Evolutionary conservation across 1,140 invertebrate genomes (phyloP).

Genomic region (Armadillidium nasatum): DNA sequence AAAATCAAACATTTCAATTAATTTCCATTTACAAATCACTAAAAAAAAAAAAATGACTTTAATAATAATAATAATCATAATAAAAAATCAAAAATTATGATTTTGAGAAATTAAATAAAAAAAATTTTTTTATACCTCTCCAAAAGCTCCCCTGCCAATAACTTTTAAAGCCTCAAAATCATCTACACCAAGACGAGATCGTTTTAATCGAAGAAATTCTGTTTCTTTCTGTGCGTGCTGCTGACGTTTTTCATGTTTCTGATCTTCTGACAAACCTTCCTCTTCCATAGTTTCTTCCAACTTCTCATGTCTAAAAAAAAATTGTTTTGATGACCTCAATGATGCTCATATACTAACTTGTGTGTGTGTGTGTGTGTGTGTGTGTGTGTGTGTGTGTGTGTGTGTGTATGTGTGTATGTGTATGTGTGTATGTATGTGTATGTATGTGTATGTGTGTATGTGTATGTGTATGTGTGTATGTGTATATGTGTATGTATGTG

Average conservation of each 20-base stretch:
- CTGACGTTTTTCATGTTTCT: slow-evolving; percentile 49
- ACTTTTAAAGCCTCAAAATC: slow-evolving; percentile 99
- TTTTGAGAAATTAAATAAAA: too few relatives aligned
- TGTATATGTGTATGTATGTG: too few relatives aligned
- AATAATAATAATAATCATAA: not conserved
- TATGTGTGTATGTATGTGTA: too few relatives aligned
- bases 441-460: too few relatives aligned
- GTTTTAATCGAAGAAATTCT: slow-evolving; percentile 63
- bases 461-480: too few relatives aligned
- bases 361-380: too few relatives aligned
- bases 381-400: not conserved
- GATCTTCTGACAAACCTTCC: slow-evolving; percentile 46
- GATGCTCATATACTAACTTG: not conserved
- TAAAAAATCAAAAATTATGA: not conserved
- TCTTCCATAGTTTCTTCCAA: slow-evolving; percentile 47
- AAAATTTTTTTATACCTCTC: slow-evolving; percentile 62
- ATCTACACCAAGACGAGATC: slow-evolving; percentile 92
- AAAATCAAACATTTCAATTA: too few relatives aligned
- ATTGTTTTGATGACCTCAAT: not conserved
- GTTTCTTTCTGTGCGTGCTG: slow-evolving; percentile 62
- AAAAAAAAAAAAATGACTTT: too few relatives aligned
- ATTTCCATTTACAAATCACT: too few relatives aligned
- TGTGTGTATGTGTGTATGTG: not conserved
- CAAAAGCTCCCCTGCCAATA: slow-evolving; percentile 92
- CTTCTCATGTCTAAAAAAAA: slow-evolving; percentile 44